phyloP scores from a whole-genome alignment of 1,140 invertebrate genomes.

The Drosophila kepulauana region DNA sequence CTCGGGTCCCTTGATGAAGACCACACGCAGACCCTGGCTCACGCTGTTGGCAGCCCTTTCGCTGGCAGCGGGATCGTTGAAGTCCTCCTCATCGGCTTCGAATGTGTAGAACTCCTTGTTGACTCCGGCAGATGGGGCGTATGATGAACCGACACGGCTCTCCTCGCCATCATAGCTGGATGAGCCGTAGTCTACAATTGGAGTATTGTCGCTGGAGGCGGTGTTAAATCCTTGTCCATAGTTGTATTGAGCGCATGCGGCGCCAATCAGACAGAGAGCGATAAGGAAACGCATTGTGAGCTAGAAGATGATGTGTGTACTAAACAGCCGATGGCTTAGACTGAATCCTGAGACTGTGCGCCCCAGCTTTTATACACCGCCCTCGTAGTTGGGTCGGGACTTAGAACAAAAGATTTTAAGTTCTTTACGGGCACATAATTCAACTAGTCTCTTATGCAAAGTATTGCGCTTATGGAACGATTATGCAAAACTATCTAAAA shows the following conservation, averaged over 20 bases:
- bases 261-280: slow-evolving; percentile 71
- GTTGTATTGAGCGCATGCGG: slow-evolving; percentile 77
- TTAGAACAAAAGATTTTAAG: slow-evolving; percentile 63
- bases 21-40: slow-evolving; percentile 72
- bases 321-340: slow-evolving; percentile 66
- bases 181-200: slow-evolving; percentile 40
- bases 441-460: slow-evolving; percentile 75
- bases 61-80: slow-evolving; percentile 58
- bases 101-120: slow-evolving; percentile 79
- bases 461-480: slow-evolving; percentile 76
- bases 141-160: slow-evolving; percentile 38
- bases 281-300: slow-evolving; percentile 70
- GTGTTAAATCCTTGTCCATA: slow-evolving; percentile 60
- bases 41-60: slow-evolving; percentile 59
- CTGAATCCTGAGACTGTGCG: slow-evolving; percentile 67
- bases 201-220: slow-evolving; percentile 49
- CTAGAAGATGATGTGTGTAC: slow-evolving; percentile 34
- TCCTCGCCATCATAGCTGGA: slow-evolving; percentile 53
- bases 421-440: slow-evolving; percentile 74
- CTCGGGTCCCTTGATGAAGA: slow-evolving; percentile 83
- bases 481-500: slow-evolving; percentile 77
- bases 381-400: slow-evolving; percentile 32
- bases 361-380: slow-evolving; percentile 64
- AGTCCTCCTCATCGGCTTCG: slow-evolving; percentile 71
- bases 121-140: slow-evolving; percentile 56